Base-by-base conservation (phyloP, 23 tunicate genomes). In the Corella eumyota region DNA sequence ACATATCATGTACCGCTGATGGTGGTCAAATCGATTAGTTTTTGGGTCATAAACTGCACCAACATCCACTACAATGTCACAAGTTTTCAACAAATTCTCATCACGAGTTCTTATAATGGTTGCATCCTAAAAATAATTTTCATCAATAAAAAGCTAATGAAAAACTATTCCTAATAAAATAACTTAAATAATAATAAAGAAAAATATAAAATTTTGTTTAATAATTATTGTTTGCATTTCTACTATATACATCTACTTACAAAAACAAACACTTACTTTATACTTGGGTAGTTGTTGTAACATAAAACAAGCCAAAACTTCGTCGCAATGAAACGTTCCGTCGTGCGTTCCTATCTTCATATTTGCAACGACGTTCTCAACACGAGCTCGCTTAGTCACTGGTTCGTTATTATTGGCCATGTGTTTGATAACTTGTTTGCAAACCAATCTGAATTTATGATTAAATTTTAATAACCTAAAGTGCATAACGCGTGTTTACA, bases 281-380 rank as follows among this genome's bases (percentile, higher is more conserved):
- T 76, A 85, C 36, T 76, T 59, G 23, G 78, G 85, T 38, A 85
- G 59, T 34, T 59, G 59, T 63, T 69, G 68, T 56, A 91, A 54
- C 83, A 91, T 64, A 57, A 37, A 85, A 51, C 92, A 81, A 25
- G 92, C 98, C 33, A 91, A 63, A 4, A 84, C 98, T 70, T 91
- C 98, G 70, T 91, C 98, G 62, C 93, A 85, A 51, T 91, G 98
- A 82, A 91, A 91, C 4, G 74, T 48, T 33, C 98, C 98, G 58
- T 82, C 66, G 60, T 91, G 98, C 13, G 98, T 91, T 40, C 92
- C 98, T 24, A 91, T 81, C 49, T 75, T 70, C 24, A 71, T 3
- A 2, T 20, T 60, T 26, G 51, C 26, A n/a, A 23, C 62, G 23
- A 29, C 58, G 46, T 68, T 60, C 31, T 49, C 61, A 27, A 45